These are phyloP conservation scores for Hypomecis atomaria DNA, from an alignment of 2,888 invertebrate genomes.

Conservation along the genomic window DNA sequence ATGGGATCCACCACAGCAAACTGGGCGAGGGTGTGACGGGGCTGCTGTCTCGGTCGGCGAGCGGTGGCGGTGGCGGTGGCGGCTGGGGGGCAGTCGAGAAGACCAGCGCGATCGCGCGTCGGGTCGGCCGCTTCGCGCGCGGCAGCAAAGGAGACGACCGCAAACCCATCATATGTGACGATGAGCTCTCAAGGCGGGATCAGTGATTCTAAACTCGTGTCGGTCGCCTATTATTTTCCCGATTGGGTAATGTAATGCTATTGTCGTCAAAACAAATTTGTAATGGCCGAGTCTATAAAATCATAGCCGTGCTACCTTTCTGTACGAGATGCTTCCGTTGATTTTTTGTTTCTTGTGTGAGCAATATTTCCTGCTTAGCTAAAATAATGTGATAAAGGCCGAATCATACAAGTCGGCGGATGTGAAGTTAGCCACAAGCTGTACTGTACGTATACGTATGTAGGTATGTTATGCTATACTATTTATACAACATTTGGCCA, in stretches of 20 bases:
- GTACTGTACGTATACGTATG: no score
- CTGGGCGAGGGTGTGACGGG: conserved; percentile 86
- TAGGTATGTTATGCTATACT: no score
- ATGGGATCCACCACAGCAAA: conserved; percentile 94
- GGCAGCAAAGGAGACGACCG: conserved; percentile 75
- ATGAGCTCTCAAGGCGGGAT: conserved; percentile 73
- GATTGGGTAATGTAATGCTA: no score
- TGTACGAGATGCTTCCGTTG: no score
- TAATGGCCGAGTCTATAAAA: not conserved
- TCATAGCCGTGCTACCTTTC: not conserved
- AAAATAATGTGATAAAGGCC: no score
- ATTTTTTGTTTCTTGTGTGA: no score
- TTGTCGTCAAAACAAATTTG: not conserved
- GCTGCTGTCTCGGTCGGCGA: conserved; percentile 69
- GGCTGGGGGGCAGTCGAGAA: conserved; percentile 81
- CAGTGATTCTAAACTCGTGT: conserved; percentile 63
- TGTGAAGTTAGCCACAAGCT: no score
- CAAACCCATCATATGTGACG: conserved; percentile 77
- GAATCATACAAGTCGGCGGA: no score
- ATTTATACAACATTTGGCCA: no score
- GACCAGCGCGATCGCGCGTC: conserved; percentile 70
- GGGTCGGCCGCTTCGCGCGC: conserved; percentile 70
- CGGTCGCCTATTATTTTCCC: not conserved
- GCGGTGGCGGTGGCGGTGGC: conserved; percentile 67
- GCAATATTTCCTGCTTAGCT: no score